Evolutionary conservation across 2,888 invertebrate genomes (phyloP).

Genomic region (Nymphalis urticae): DNA sequence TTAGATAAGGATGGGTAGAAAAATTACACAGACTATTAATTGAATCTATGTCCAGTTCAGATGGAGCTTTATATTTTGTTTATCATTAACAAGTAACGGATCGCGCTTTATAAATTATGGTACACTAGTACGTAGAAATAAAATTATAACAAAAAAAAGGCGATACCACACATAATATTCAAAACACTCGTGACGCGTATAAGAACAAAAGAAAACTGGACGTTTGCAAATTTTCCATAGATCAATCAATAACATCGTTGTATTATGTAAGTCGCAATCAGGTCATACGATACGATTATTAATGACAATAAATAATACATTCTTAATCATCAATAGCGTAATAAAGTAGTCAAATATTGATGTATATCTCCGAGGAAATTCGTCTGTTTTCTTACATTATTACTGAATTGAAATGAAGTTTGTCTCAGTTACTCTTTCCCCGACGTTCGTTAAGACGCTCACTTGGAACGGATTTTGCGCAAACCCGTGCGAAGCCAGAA

Average conservation of each 20-base stretch:
- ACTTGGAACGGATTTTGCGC: not conserved
- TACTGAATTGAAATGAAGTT: too few relatives aligned
- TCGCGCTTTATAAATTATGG: conserved; percentile 27
- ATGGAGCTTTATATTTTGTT: conserved; percentile 32
- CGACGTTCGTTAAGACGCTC: too few relatives aligned
- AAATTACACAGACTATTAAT: conserved; percentile 30
- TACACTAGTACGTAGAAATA: conserved; percentile 10
- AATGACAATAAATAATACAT: conserved; percentile 1
- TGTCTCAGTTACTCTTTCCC: too few relatives aligned
- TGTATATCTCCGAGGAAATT: not conserved
- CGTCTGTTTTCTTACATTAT: not conserved
- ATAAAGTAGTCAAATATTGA: conserved; percentile 1
- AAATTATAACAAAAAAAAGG: not conserved
- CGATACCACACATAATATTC: not conserved
- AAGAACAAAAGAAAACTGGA: not conserved
- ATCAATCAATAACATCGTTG: not conserved
- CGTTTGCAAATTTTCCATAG: conserved; percentile 2
- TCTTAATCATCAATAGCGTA: conserved; percentile 5
- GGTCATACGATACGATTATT: conserved; percentile 7
- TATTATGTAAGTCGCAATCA: conserved; percentile 4
- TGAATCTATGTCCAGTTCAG: conserved; percentile 22
- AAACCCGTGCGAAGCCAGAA: too few relatives aligned
- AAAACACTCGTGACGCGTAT: conserved; percentile 3
- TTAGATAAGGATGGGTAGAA: conserved; percentile 30
- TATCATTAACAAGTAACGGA: conserved; percentile 33